Percentiles rank a stretch among this genome's conserved stretches.
These are phyloP conservation scores for Sphaeridia pumilis DNA, from an alignment of 2,888 invertebrate species.

Conservation along the genomic window DNA sequence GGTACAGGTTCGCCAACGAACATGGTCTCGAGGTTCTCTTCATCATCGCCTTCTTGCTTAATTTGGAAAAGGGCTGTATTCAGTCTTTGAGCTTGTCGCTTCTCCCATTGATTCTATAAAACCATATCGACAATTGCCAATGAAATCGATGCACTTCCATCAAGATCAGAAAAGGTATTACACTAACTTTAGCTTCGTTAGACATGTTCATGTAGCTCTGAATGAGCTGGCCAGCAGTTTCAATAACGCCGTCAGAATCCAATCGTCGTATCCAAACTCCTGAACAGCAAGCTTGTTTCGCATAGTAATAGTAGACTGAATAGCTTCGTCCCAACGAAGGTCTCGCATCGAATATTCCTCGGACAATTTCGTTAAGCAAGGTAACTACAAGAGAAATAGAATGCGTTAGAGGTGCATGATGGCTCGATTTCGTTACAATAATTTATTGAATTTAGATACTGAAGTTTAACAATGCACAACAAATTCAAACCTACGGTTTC, in stretches of 20 bases:
- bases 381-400: slow-evolving; percentile 10
- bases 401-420: too few relatives aligned
- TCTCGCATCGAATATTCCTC: slow-evolving; percentile 32
- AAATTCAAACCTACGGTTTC: too few relatives aligned
- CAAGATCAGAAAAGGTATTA: neutral
- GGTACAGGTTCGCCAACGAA: neutral
- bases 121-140: neutral
- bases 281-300: slow-evolving; percentile 20
- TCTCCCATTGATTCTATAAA: neutral
- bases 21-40: neutral
- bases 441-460: too few relatives aligned
- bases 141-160: neutral
- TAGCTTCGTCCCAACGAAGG: slow-evolving; percentile 21
- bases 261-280: slow-evolving; percentile 13
- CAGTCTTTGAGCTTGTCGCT: neutral
- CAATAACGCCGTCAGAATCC: slow-evolving; percentile 9
- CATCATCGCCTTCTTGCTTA: neutral
- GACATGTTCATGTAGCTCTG: slow-evolving; percentile 21
- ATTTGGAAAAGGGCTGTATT: neutral
- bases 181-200: slow-evolving; percentile 22
- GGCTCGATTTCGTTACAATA: too few relatives aligned
- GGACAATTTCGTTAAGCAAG: slow-evolving; percentile 20
- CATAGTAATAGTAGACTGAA: slow-evolving; percentile 30
- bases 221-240: slow-evolving; percentile 20
- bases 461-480: too few relatives aligned